phyloP scores from a whole-genome alignment of 2,888 invertebrate genomes.

The Drosophila nr. medialis region DNA sequence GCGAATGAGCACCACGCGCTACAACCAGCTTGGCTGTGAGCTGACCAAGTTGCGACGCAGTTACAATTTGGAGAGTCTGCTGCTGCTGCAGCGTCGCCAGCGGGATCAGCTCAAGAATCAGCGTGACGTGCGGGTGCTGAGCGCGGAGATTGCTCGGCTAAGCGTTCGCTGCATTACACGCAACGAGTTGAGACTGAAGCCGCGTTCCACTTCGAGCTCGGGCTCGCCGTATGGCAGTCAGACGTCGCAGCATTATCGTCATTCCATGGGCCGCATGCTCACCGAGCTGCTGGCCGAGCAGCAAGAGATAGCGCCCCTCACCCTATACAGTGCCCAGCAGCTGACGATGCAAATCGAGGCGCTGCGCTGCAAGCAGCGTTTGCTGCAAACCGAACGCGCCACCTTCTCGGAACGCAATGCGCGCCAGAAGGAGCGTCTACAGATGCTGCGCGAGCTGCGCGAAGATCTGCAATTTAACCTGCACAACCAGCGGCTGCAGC shows the following conservation, averaged over 20 bases:
- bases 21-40: conserved; percentile 84
- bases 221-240: conserved; percentile 50
- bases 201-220: conserved; percentile 70
- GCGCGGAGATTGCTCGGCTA: conserved; percentile 86
- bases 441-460: conserved; percentile 88
- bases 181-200: conserved; percentile 69
- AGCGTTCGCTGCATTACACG: conserved; percentile 82
- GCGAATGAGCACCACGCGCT: conserved; percentile 82
- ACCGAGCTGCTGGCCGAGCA: conserved; percentile 81
- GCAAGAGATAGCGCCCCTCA: conserved; percentile 79
- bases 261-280: conserved; percentile 83
- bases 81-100: conserved; percentile 89
- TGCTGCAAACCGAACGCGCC: conserved; percentile 65
- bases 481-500: conserved; percentile 39
- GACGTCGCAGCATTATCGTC: conserved; percentile 59
- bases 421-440: conserved; percentile 88
- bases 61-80: conserved; percentile 90
- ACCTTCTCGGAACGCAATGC: conserved; percentile 63
- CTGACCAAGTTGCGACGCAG: conserved; percentile 89
- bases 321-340: conserved; percentile 81
- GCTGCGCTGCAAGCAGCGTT: conserved; percentile 66
- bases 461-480: conserved; percentile 88
- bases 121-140: conserved; percentile 87
- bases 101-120: conserved; percentile 89
- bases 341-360: conserved; percentile 73